phyloP scores from a whole-genome alignment of 2,797 vertebrate genomes.

The Gila robusta region DNA sequence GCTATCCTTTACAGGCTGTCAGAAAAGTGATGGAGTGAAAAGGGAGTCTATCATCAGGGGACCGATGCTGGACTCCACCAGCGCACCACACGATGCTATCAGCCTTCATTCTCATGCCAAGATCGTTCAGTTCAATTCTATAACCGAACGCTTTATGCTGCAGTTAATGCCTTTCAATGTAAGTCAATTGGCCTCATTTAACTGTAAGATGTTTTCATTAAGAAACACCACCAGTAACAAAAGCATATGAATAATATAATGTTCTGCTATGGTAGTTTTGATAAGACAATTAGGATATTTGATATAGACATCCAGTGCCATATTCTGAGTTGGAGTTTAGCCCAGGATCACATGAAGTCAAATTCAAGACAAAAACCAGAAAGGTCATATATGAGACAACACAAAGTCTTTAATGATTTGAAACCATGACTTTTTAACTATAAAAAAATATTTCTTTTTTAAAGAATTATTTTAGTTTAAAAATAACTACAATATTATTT shows the following conservation, averaged over 20 bases:
- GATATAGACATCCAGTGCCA: not conserved
- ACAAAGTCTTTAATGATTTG: not conserved
- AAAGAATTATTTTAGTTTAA: too few species aligned
- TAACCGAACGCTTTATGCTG: conserved; percentile 27
- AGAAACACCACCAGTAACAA: conserved; percentile 6
- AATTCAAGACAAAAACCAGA: not conserved
- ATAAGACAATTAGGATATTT: conserved; percentile 9
- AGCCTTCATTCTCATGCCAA: conserved; percentile 55
- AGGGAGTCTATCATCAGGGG: conserved; percentile 63
- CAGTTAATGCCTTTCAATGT: conserved; percentile 8
- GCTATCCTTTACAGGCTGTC: conserved; percentile 62
- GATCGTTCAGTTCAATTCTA: conserved; percentile 41
- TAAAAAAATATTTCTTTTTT: too few species aligned
- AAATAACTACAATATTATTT: too few species aligned
- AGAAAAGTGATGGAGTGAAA: conserved; percentile 65
- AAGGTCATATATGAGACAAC: not conserved
- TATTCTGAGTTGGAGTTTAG: not conserved
- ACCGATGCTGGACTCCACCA: conserved; percentile 52
- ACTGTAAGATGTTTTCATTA: conserved; percentile 31
- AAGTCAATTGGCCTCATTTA: conserved; percentile 27
- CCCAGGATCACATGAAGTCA: not conserved
- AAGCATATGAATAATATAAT: conserved; percentile 6
- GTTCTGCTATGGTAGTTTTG: not conserved
- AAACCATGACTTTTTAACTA: not conserved
- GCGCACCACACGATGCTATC: conserved; percentile 42